Evolutionary conservation across 2,797 vertebrate genomes (phyloP), one percentile per base, ranked within the genome.

Genomic region (Falco columbarius): DNA sequence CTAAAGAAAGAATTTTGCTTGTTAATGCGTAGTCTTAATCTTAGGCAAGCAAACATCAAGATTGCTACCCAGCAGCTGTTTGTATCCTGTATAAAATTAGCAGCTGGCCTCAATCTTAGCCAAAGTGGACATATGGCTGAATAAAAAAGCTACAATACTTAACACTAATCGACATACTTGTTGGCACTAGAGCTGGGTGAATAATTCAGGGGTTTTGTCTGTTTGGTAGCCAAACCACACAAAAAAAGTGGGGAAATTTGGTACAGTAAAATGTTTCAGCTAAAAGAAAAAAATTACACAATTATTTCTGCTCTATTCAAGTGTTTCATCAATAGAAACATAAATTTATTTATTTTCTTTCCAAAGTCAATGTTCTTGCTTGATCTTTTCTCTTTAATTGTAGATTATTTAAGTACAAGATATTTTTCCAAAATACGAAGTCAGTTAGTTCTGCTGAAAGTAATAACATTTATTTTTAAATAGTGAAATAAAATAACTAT

Each of bases 111-210:
- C 88, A 93, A 18, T 92, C 81, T 7, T 67, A 95, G 97, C 89
- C 96, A 95, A 94, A 86, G 59, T 89, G 77, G 96, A 85, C 93
- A 95, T 96, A 96, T 90, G 97, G 92, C 56, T 82, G 63, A 89
- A 76, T 52, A 65, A 86, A 95, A 91, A 71, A 72, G 1, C 32
- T 71, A 95, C 83, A 92, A 89, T 95, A 94, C 94, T 97, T 97
- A 96, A 96, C 88, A 94, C 86, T 95, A 97, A 95, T 97, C 89
- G 29, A 89, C 92, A 95, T 79, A 55, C 54, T 94, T 85, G 75
- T 91, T 96, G 95, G 92, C 92, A 90, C 63, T 71, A 75, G 55
- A 81, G 40, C 23, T 82, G 67, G 49, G 79, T 83, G 89, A 82
- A 86, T 87, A 93, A 95, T 89, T 87, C 38, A 34, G 5, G 5